Conservation (phyloP, 2,113 vertebrate genomes). For the Corythaixoides concolor region DNA sequence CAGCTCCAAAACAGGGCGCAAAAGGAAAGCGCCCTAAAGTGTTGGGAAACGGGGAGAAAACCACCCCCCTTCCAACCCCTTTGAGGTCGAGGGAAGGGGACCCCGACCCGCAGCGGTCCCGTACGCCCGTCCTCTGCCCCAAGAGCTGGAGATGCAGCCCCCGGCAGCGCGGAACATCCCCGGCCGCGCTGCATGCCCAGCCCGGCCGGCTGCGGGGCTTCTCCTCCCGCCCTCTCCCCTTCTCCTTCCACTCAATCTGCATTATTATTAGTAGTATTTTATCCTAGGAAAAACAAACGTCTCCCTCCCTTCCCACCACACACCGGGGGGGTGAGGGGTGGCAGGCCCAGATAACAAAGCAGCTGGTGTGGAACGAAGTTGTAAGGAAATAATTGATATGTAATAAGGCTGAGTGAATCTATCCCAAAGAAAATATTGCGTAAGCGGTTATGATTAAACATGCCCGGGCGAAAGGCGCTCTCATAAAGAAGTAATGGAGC, state of each 20-base stretch:
- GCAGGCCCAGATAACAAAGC: conserved; percentile 63
- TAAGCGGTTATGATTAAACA: conserved; percentile 72
- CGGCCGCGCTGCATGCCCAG: background rate
- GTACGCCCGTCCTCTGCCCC: background rate
- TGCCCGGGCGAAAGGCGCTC: conserved; percentile 59
- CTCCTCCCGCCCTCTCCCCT: background rate
- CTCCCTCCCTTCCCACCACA: conserved; percentile 49
- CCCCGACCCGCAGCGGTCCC: rapidly evolving
- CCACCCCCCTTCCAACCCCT: rapidly evolving
- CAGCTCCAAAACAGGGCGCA: background rate
- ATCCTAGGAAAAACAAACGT: conserved; percentile 60
- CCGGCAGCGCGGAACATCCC: background rate
- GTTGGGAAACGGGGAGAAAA: background rate
- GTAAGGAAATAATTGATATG: conserved; percentile 68
- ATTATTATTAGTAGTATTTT: conserved; percentile 56
- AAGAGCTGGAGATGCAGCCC: background rate
- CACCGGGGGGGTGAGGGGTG: background rate
- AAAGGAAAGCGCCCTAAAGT: background rate
- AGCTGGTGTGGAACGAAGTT: conserved; percentile 65
- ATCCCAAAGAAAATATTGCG: conserved; percentile 75
- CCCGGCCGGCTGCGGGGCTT: background rate
- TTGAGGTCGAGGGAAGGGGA: background rate
- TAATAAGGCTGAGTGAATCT: conserved; percentile 67
- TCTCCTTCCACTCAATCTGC: conserved; percentile 7
- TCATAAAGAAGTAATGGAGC: conserved; percentile 63